phyloP scores from a whole-genome alignment of 2,888 invertebrate species.

The Tryphoninae sp. region DNA sequence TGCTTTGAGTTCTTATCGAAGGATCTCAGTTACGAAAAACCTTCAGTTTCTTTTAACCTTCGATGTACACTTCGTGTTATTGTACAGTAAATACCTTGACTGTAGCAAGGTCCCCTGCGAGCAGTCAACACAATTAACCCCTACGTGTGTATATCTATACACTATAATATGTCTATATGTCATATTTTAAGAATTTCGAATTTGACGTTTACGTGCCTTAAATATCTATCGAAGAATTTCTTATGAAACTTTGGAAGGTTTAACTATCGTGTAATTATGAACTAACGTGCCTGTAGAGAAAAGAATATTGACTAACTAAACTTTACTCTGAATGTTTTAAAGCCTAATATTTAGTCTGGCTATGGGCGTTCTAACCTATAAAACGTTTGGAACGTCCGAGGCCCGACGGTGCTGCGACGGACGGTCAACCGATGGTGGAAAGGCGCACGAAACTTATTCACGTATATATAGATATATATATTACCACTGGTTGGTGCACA shows the following conservation, averaged over 20 bases:
- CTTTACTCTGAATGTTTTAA: not conserved
- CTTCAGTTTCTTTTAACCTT: slow-evolving; percentile 26
- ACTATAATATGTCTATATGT: too few relatives aligned
- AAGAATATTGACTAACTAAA: not conserved
- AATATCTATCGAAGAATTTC: not conserved
- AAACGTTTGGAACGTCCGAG: slow-evolving; percentile 12
- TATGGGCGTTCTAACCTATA: not conserved
- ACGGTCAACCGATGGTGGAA: not conserved
- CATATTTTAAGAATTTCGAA: too few relatives aligned
- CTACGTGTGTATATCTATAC: not conserved
- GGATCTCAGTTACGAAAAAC: slow-evolving; percentile 25
- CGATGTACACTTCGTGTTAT: not conserved
- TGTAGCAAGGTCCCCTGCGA: slow-evolving; percentile 8
- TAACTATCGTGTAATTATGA: not conserved
- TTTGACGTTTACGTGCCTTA: too few relatives aligned
- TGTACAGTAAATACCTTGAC: not conserved
- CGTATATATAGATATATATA: not conserved
- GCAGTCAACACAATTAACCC: slow-evolving; percentile 9
- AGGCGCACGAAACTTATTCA: not conserved
- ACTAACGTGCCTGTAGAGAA: not conserved
- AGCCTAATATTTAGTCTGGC: not conserved
- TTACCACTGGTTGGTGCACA: not conserved
- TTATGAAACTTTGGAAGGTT: not conserved
- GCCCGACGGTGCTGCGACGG: not conserved
- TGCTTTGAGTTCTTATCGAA: not conserved